phyloP scores from a whole-genome alignment of 1,140 invertebrate genomes.

The Arctopsyche grandis region DNA sequence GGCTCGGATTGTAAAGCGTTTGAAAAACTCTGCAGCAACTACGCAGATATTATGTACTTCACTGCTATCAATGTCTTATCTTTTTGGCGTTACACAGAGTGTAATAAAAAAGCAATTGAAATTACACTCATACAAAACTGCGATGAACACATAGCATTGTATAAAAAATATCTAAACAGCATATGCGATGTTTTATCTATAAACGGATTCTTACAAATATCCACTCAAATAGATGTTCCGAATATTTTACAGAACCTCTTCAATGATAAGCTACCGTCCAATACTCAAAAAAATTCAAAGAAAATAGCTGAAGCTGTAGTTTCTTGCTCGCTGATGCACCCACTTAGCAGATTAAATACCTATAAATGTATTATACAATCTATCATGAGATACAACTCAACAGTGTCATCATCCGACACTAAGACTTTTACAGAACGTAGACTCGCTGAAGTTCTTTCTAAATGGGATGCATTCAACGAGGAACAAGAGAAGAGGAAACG shows the following conservation, averaged over 20 bases:
- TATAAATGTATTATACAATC: constrained; percentile 67
- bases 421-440: constrained; percentile 62
- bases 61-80: constrained; percentile 74
- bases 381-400: constrained; percentile 60
- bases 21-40: constrained; percentile 73
- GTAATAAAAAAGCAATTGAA: constrained; percentile 72
- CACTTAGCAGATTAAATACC: constrained; percentile 68
- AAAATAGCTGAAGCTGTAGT: constrained; percentile 70
- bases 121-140: constrained; percentile 75
- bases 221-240: constrained; percentile 70
- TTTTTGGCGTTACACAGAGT: constrained; percentile 73
- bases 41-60: constrained; percentile 76
- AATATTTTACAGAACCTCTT: constrained; percentile 70
- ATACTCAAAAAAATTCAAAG: constrained; percentile 68
- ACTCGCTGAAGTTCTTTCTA: constrained; percentile 63
- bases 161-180: constrained; percentile 76
- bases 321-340: constrained; percentile 69
- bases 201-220: constrained; percentile 75
- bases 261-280: constrained; percentile 66
- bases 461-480: constrained; percentile 72
- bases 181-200: constrained; percentile 81
- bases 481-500: constrained; percentile 71
- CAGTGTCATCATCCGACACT: constrained; percentile 59
- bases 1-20: constrained; percentile 70
- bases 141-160: constrained; percentile 78